Percentiles rank a stretch among this genome's conserved stretches.
Conservation (phyloP, 2,113 vertebrate species). For the Oophaga pumilio region DNA sequence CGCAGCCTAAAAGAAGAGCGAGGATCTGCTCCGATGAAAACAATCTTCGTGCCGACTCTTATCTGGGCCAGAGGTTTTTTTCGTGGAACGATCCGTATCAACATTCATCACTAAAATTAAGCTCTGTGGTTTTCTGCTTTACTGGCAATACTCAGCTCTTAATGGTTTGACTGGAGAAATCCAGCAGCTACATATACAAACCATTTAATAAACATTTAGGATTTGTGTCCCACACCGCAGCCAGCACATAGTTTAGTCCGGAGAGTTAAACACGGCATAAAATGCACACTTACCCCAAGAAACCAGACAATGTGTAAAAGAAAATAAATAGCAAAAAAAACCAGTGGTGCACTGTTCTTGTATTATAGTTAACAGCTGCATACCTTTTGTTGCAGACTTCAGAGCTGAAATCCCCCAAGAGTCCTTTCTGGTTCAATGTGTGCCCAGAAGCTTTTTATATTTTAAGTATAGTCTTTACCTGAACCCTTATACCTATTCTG, state of each 20-base stretch:
- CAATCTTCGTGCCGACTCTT: slow-evolving; percentile 12
- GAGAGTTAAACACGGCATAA: slow-evolving; percentile 26
- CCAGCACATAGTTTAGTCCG: slow-evolving; percentile 57
- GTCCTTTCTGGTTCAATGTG: too few species aligned
- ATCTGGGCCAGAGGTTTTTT: slow-evolving; percentile 27
- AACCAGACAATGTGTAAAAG: background rate
- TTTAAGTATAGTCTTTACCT: too few species aligned
- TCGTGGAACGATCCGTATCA: slow-evolving; percentile 26
- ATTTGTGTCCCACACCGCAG: slow-evolving; percentile 60
- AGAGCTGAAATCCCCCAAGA: too few species aligned
- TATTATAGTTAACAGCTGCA: too few species aligned
- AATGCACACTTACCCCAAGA: background rate
- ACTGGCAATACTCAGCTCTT: slow-evolving; percentile 62
- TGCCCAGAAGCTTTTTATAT: too few species aligned
- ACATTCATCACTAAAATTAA: slow-evolving; percentile 23
- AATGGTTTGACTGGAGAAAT: slow-evolving; percentile 60
- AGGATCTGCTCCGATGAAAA: slow-evolving; percentile 8
- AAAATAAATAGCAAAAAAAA: background rate
- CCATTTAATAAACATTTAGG: slow-evolving; percentile 66
- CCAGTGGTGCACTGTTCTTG: too few species aligned
- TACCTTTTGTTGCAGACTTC: too few species aligned
- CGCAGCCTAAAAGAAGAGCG: slow-evolving; percentile 29
- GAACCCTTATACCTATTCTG: too few species aligned
- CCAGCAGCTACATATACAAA: slow-evolving; percentile 60
- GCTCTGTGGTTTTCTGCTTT: background rate